Evolutionary conservation across 2,797 vertebrate genomes (phyloP), one percentile per base, ranked within the genome.

Genomic region (Hydrolagus colliei): DNA sequence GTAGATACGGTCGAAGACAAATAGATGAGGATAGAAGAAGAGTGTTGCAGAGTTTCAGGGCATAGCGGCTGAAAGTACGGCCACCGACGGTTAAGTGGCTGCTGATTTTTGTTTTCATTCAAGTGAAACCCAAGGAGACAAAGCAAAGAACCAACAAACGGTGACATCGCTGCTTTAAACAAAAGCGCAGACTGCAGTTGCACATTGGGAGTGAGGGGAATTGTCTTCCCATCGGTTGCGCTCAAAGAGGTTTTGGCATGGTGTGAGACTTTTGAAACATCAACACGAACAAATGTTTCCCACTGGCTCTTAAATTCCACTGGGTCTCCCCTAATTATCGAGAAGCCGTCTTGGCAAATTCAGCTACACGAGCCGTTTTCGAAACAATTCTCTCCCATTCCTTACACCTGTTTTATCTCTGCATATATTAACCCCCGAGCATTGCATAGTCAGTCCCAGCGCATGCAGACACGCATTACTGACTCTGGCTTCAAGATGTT

Each of bases 351-450:
- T 59, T 80, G 62, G 78, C 78, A 67, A 22, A 80, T 27, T 9
- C 22, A 27, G 13, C 62, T 80, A 35, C 14, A n/a, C 65, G 78
- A 65, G 22, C 61, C 32, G 78, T 67, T 9, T 80, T 80, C 62
- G 4, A 67, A 80, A 84, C 9, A 71, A 84, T 32, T 67, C 20
- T 10, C 79, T 84, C 52, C 65, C 10, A 71, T 68, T 71, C 16
- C 32, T 71, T 11, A 52, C 41, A 84, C 67, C 65, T 71, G 65
- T 84, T 84, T 84, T 63, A 84, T 84, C 79, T 71, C 35, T 62
- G 79, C 79, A 68, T 82, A 27, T 18, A 35, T 16, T 82, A 20
- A 67, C 63, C 63, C 79, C 35, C 14, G 71, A 84, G 79, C 27
- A 41, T 18, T 52, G 16, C 41, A 35, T 35, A 84, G 65, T 32